Evolutionary conservation across 2,888 invertebrate species (phyloP).

Genomic region (Agrypnus murinus): DNA sequence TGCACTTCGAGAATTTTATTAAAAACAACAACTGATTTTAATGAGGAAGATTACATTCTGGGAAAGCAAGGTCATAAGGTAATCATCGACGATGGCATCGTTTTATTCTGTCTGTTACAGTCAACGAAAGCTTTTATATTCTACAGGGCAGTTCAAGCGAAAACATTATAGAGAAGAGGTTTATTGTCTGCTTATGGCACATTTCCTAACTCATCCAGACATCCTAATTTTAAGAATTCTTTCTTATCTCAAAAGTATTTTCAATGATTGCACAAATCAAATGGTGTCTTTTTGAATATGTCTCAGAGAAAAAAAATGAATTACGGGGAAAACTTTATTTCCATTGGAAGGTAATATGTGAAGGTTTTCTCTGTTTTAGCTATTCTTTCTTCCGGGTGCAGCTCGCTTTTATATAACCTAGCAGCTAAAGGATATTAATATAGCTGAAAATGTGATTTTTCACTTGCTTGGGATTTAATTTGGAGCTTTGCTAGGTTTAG

Average conservation of each 20-base stretch:
- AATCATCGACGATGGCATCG: conserved; percentile 6
- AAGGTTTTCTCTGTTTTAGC: too few species aligned
- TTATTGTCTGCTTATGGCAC: conserved; percentile 23
- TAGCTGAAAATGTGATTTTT: conserved; percentile 5
- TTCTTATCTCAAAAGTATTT: background rate
- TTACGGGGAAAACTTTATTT: too few species aligned
- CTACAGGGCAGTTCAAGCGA: background rate
- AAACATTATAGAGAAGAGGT: conserved; percentile 15
- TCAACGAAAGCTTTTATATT: background rate
- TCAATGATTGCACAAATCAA: too few species aligned
- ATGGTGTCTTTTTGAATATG: too few species aligned
- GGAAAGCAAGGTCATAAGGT: background rate
- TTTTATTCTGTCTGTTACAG: conserved; percentile 6
- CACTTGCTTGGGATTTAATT: conserved; percentile 16
- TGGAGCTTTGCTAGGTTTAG: conserved; percentile 9
- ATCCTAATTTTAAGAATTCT: background rate
- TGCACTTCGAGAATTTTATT: too few species aligned
- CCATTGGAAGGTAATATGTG: too few species aligned
- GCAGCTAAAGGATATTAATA: background rate
- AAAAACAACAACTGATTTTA: background rate
- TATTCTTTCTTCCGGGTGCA: too few species aligned
- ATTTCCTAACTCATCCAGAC: background rate
- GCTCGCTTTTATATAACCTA: background rate
- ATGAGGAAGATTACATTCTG: background rate
- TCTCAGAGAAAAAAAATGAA: too few species aligned